Evolutionary conservation across 2,797 vertebrate species (phyloP).

Genomic region (Chelidonichthys spinosus): DNA sequence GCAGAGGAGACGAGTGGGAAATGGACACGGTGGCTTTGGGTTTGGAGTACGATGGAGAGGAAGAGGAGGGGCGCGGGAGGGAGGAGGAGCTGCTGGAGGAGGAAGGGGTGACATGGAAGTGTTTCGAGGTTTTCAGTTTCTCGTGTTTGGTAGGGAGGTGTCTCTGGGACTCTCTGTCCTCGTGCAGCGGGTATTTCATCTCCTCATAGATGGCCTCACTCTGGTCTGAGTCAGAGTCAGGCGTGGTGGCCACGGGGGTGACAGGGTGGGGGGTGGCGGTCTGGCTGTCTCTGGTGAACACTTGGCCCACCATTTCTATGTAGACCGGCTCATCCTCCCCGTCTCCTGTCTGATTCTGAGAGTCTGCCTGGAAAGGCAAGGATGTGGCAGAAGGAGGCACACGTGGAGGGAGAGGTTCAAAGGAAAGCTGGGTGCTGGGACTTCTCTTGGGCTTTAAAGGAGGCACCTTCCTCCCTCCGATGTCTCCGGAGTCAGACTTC

Average conservation of each 20-base stretch:
- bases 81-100: constrained; percentile 76
- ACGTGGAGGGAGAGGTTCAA: constrained; percentile 78
- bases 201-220: constrained; percentile 96
- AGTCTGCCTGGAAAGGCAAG: constrained; percentile 83
- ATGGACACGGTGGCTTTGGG: constrained; percentile 83
- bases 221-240: constrained; percentile 92
- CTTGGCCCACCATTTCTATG: constrained; percentile 95
- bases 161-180: constrained; percentile 81
- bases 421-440: constrained; percentile 92
- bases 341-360: constrained; percentile 70
- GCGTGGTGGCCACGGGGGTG: constrained; percentile 83
- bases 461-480: constrained; percentile 88
- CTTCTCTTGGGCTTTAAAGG: constrained; percentile 92
- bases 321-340: constrained; percentile 92
- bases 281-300: constrained; percentile 85
- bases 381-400: constrained; percentile 77
- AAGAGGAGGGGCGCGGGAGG: constrained; percentile 78
- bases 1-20: constrained; percentile 85
- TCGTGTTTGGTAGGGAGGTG: constrained; percentile 81
- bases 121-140: constrained; percentile 82
- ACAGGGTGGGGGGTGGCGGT: constrained; percentile 81
- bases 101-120: constrained; percentile 76
- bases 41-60: constrained; percentile 85
- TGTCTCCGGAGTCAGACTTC: constrained; percentile 85
- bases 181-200: constrained; percentile 91